Percentiles rank a stretch among this genome's conserved stretches.
phyloP scores from a whole-genome alignment of 2,888 invertebrate genomes.

The Eristalis tenax region DNA sequence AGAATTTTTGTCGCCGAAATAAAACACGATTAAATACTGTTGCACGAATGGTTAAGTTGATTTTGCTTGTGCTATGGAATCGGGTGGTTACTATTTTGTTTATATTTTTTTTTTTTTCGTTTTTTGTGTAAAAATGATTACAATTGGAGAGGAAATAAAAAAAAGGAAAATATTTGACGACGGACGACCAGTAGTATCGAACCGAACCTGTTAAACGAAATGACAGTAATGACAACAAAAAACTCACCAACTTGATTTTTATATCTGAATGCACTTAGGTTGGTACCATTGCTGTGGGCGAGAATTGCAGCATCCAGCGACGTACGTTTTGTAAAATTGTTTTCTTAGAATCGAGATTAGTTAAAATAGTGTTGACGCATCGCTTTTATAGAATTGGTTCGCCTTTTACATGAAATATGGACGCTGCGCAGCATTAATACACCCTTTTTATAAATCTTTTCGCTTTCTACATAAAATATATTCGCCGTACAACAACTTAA shows the following conservation, averaged over 20 bases:
- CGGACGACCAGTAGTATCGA: conserved; percentile 82
- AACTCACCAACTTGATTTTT: conserved; percentile 52
- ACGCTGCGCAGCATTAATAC: too few relatives aligned
- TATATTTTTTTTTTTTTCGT: conserved; percentile 18
- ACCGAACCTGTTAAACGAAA: conserved; percentile 80
- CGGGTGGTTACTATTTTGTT: conserved; percentile 4
- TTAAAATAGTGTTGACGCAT: too few relatives aligned
- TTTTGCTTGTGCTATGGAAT: conserved; percentile 53
- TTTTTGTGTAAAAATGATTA: conserved; percentile 25
- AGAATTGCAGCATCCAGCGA: neutral
- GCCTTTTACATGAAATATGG: too few relatives aligned
- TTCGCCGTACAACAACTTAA: too few relatives aligned
- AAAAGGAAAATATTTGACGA: conserved; percentile 84
- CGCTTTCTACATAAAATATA: too few relatives aligned
- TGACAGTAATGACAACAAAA: conserved; percentile 80
- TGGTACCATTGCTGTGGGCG: conserved; percentile 34
- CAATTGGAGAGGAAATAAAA: conserved; percentile 67
- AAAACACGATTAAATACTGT: conserved; percentile 44
- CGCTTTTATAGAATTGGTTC: too few relatives aligned
- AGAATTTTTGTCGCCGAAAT: conserved; percentile 51
- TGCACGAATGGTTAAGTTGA: conserved; percentile 34
- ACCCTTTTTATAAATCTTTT: too few relatives aligned
- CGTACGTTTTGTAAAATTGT: neutral
- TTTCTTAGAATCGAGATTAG: neutral
- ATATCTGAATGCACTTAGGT: conserved; percentile 20